Base-by-base conservation (phyloP, 1,140 invertebrate species). In the Neotoxoptera formosana region DNA sequence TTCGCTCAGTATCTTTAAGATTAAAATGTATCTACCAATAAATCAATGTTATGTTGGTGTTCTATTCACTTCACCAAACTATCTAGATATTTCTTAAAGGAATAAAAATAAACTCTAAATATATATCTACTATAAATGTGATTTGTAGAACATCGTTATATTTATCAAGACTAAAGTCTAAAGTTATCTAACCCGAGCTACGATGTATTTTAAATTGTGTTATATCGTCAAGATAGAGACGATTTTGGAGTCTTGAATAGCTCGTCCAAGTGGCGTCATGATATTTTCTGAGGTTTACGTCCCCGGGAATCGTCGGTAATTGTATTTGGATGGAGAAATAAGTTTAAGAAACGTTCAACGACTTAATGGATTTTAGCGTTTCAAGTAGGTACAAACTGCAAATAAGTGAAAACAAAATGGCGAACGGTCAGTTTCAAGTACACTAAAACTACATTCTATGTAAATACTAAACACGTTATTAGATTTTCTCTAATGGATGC, bases 341-440 rank as follows among this genome's bases (percentile, higher is more conserved):
- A 88, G 87, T 88, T 88, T 88, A 51, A n/a, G 87, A 88, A 88
- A 88, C n/a, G 47, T 53, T 23, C n/a, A 9, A n/a, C 23, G 17
- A 53, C n/a, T 88, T 88, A 88, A 88, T 88, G 47, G 48, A n/a
- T 51, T 88, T 51, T 88, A 88, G 87, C 11, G 48, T 88, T 88
- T 88, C 30, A 88, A 88, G 87, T 51, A 88, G 30, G 60, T 67
- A 67, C 11, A 67, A 67, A 67, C 11, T 67, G 11, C 87, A 88
- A 34, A 88, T 53, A 88, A 53, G 21, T 88, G 53, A 88, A 88
- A 53, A 88, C 47, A 53, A 88, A 23, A 88, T 51, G 47, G 87
- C n/a, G n/a, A 88, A 88, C 17, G n/a, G n/a, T 34, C 48, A 88
- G 87, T 51, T 88, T 51, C n/a, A 23, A 51, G 87, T 53, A 48